Evolutionary conservation across 1,140 invertebrate genomes (phyloP).

Genomic region (Caenorhabditis brenneri): DNA sequence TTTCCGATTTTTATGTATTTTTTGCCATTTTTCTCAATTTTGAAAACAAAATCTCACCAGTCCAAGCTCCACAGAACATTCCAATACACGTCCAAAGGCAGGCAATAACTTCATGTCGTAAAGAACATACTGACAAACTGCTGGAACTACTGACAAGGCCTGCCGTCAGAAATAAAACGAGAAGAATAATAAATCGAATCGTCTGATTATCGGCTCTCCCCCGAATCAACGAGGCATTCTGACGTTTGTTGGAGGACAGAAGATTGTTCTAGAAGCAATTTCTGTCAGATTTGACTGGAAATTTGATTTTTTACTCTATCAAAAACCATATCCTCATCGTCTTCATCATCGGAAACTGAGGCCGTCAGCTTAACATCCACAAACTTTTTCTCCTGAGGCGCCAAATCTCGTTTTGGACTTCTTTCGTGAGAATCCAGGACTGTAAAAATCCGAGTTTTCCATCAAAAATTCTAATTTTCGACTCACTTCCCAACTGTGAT

Average conservation of each 20-base stretch:
- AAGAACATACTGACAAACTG: neutral
- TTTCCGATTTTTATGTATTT: too few species aligned
- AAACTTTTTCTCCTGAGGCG: constrained; percentile 10
- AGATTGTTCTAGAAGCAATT: neutral
- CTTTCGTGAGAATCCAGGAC: constrained; percentile 50
- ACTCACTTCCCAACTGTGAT: constrained; percentile 55
- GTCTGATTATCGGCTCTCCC: constrained; percentile 25
- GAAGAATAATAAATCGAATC: neutral
- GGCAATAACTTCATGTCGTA: neutral
- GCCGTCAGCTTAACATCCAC: constrained; percentile 16
- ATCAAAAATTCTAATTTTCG: neutral
- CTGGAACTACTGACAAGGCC: neutral
- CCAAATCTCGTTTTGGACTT: constrained; percentile 51
- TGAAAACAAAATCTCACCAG: too few species aligned
- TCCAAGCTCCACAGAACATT: constrained; percentile 24
- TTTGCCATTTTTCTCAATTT: too few species aligned
- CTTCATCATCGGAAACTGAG: constrained; percentile 28
- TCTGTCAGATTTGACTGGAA: too few species aligned
- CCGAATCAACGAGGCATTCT: constrained; percentile 10
- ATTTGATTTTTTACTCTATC: constrained; percentile 33
- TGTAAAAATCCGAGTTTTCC: constrained; percentile 38
- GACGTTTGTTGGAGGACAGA: neutral
- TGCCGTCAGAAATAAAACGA: neutral
- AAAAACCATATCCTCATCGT: constrained; percentile 49
- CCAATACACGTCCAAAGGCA: constrained; percentile 26